A percentile compares a stretch with the other conserved stretches of the same genome.
phyloP scores from a whole-genome alignment of 2,888 invertebrate species.

The Temnothorax ravouxi region DNA sequence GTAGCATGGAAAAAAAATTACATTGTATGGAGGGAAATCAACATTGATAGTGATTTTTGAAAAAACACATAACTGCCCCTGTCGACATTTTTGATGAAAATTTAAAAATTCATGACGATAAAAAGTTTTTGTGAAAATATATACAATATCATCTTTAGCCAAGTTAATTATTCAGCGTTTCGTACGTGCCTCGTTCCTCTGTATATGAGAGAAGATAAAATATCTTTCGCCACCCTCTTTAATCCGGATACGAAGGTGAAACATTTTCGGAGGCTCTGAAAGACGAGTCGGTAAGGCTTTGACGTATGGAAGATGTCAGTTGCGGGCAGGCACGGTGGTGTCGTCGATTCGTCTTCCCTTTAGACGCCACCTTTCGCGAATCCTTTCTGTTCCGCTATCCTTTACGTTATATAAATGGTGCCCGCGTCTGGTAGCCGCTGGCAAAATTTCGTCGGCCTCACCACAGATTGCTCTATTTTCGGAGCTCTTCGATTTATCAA shows the following conservation, averaged over 20 bases:
- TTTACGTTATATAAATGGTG: conserved; percentile 81
- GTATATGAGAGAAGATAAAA: conserved; percentile 59
- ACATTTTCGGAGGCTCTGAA: conserved; percentile 63
- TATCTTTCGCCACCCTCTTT: conserved; percentile 59
- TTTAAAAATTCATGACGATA: neutral
- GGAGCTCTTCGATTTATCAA: conserved; percentile 79
- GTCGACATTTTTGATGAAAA: neutral
- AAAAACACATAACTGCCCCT: neutral
- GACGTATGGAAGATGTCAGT: conserved; percentile 83
- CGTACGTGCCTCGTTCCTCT: conserved; percentile 15
- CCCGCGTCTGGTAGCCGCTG: conserved; percentile 76
- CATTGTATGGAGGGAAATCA: neutral
- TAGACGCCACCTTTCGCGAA: conserved; percentile 79
- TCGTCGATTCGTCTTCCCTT: conserved; percentile 85
- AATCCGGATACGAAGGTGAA: conserved; percentile 61
- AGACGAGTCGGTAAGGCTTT: conserved; percentile 76
- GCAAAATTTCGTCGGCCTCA: conserved; percentile 72
- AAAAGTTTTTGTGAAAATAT: neutral
- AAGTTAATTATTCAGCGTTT: conserved; percentile 37
- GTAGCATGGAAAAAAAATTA: neutral
- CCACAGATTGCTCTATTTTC: conserved; percentile 77
- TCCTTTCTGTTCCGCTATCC: conserved; percentile 79
- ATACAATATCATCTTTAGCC: neutral
- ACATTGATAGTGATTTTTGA: neutral
- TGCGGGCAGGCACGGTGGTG: conserved; percentile 79